phyloP scores from a whole-genome alignment of 2,888 invertebrate genomes.

The Sussaba pulchella region DNA sequence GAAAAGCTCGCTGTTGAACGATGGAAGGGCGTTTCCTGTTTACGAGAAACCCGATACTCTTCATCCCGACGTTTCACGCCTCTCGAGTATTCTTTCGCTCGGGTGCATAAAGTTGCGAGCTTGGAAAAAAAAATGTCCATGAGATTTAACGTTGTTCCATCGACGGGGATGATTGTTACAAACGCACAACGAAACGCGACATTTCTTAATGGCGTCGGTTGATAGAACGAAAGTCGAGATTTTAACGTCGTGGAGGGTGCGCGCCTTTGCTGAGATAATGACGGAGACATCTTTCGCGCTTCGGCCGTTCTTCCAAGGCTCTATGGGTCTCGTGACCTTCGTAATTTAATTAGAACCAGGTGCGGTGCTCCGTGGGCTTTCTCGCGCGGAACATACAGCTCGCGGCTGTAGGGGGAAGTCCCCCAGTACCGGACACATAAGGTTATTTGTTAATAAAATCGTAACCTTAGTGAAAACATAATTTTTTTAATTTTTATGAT shows the following conservation, averaged over 20 bases:
- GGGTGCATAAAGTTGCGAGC: neutral
- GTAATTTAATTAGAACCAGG: constrained; percentile 33
- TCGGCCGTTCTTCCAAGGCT: neutral
- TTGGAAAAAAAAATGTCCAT: too few species aligned
- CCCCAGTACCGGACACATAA: neutral
- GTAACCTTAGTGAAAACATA: too few species aligned
- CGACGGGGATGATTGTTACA: too few species aligned
- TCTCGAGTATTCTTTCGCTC: neutral
- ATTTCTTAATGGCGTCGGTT: constrained; percentile 13
- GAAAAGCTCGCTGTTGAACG: constrained; percentile 24
- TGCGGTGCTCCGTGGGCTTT: constrained; percentile 8
- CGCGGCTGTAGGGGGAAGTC: neutral
- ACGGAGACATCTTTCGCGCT: neutral
- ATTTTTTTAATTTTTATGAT: too few species aligned
- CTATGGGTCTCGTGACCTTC: constrained; percentile 7
- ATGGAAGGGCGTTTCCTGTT: constrained; percentile 46
- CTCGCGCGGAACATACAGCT: neutral
- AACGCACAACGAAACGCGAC: neutral
- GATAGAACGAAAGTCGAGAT: constrained; percentile 11
- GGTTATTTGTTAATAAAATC: neutral
- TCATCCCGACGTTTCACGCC: constrained; percentile 16
- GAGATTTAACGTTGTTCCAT: too few species aligned
- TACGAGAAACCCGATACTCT: constrained; percentile 2
- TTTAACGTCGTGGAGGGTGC: neutral
- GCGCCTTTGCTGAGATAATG: too few species aligned